Evolutionary conservation across 1,140 invertebrate genomes (phyloP), one percentile per base, ranked within the genome.

Genomic region (Papilio glaucus): DNA sequence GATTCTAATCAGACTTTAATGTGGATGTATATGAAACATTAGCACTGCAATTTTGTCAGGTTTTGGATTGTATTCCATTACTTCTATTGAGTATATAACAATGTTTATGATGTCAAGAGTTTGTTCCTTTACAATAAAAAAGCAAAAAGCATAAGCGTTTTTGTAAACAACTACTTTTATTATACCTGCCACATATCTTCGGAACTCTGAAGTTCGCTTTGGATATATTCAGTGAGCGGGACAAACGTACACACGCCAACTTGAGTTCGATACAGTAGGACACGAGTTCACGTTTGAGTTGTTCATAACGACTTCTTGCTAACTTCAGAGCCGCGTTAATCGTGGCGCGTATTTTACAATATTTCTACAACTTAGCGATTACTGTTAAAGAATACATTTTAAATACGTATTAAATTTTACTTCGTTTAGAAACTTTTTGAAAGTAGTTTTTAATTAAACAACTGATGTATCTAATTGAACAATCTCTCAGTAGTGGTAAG

Each of bases 41-140:
- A 69, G 67, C 67, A 69, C 67, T 69, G 67, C 45, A 69, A 53
- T 69, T n/a, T 62, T 69, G 45, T 69, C 67, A 53, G 41, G n/a
- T 42, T 33, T 21, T 10, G 6, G 13, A 18, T 53, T 10, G 13
- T 57, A 33, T 69, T 69, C n/a, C 67, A 6, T 49, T 69, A 69
- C 67, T 69, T 69, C 67, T 69, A 69, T 69, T 69, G 67, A 69
- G 67, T 69, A 68, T 68, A 26, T 68, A 41, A 13, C 24, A 42
- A 68, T 6, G 13, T 61, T 60, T 37, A 29, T 33, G n/a, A 15
- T 61, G 29, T 33, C 2, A 33, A 29, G 4, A 33, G n/a, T 33
- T 29, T 24, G 21, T 10, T 61, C 24, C 3, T 29, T 33, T 1
- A 61, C 12, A 15, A 33, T 6, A 29, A 61, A 26, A 13, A 26